Evolutionary conservation across 2,113 vertebrate species (phyloP).

Genomic region (Panurus biarmicus): DNA sequence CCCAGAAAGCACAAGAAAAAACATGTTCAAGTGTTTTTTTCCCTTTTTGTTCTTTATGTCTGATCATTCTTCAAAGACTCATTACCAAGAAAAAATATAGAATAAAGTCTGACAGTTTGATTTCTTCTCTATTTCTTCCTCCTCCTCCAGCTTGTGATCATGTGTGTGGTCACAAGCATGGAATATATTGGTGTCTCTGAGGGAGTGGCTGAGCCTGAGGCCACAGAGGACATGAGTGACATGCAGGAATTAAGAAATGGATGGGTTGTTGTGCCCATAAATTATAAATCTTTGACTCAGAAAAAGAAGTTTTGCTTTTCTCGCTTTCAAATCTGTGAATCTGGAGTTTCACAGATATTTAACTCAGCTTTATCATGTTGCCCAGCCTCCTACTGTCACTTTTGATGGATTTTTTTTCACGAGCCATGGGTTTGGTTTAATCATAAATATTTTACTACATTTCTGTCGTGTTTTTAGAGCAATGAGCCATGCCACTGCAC

Average conservation of each 20-base stretch:
- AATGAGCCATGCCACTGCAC: background rate
- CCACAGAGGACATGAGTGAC: background rate
- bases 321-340: background rate
- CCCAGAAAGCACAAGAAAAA: background rate
- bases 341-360: background rate
- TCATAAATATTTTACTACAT: background rate
- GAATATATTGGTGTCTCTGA: background rate
- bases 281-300: background rate
- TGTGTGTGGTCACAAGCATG: background rate
- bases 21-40: background rate
- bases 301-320: background rate
- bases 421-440: background rate
- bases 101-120: background rate
- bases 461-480: background rate
- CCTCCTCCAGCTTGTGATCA: background rate
- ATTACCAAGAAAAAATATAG: background rate
- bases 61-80: background rate
- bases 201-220: background rate
- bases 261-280: background rate
- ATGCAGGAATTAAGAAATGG: background rate
- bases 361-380: background rate
- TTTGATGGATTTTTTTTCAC: background rate
- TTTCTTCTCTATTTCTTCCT: background rate
- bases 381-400: background rate
- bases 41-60: background rate